Evolutionary conservation across 2,888 invertebrate species (phyloP).

Genomic region (Athalia circularis): DNA sequence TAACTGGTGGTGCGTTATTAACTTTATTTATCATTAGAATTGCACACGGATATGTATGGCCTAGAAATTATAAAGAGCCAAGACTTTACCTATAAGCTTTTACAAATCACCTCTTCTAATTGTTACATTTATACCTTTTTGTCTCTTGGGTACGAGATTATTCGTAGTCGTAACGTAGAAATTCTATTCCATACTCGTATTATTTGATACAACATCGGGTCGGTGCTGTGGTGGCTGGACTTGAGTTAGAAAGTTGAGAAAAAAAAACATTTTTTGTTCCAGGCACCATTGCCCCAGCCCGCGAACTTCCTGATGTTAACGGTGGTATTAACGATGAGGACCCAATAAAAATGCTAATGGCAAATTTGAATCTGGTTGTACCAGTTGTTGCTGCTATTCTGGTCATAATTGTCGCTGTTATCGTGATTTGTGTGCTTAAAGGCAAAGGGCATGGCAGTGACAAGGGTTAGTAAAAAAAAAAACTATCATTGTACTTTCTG

Average conservation of each 20-base stretch:
- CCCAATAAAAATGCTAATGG: conserved; percentile 90
- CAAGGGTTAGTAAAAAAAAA: conserved; percentile 73
- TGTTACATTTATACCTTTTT: not conserved
- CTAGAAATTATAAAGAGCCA: not conserved
- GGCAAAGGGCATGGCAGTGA: conserved; percentile 92
- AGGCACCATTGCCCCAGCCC: conserved; percentile 96
- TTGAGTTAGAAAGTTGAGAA: conserved; percentile 41
- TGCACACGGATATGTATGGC: not conserved
- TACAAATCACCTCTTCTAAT: conserved; percentile 14
- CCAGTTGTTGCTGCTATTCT: conserved; percentile 94
- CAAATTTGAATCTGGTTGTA: conserved; percentile 94
- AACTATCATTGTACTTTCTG: conserved; percentile 61
- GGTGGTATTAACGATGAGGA: conserved; percentile 80
- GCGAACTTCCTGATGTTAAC: conserved; percentile 86
- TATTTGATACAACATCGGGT: conserved; percentile 43
- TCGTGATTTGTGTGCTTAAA: conserved; percentile 93
- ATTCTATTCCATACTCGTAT: not conserved
- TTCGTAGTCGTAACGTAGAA: too few relatives aligned
- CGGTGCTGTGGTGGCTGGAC: conserved; percentile 58
- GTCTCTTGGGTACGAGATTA: not conserved
- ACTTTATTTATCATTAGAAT: not conserved
- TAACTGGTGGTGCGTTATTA: conserved; percentile 88
- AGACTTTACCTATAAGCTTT: conserved; percentile 23
- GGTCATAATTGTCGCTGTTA: conserved; percentile 94
- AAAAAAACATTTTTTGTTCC: conserved; percentile 78